Evolutionary conservation across 1,140 invertebrate genomes (phyloP).

Genomic region (Aphaenogaster ashmeadi): DNA sequence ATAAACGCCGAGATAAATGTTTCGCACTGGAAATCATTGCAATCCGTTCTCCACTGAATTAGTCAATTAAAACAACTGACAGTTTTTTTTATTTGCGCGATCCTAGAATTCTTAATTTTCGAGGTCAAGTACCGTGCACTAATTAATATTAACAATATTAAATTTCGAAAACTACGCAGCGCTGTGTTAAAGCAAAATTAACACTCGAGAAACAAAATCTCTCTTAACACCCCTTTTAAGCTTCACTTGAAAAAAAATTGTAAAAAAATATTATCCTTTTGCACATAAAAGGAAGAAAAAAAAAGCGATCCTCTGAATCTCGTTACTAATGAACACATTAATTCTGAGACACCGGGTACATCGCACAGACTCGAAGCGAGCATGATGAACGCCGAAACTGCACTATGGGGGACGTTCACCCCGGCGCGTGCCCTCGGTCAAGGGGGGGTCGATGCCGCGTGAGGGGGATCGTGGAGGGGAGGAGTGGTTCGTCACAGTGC

Average conservation of each 20-base stretch:
- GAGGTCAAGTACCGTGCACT: background rate
- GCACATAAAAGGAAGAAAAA: background rate
- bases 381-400: slow-evolving; percentile 77
- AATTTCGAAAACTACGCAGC: background rate
- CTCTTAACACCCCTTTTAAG: background rate
- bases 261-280: background rate
- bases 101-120: background rate
- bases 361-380: slow-evolving; percentile 76
- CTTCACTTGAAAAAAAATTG: background rate
- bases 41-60: background rate
- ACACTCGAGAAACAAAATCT: background rate
- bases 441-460: slow-evolving; percentile 46
- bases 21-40: background rate
- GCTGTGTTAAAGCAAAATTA: background rate
- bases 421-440: slow-evolving; percentile 69
- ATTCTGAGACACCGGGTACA: slow-evolving; percentile 70
- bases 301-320: background rate
- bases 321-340: background rate
- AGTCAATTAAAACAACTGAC: background rate
- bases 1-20: background rate
- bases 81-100: background rate
- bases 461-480: slow-evolving; percentile 49
- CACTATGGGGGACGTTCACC: slow-evolving; percentile 76
- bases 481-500: slow-evolving; percentile 78
- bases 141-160: background rate